phyloP scores from a whole-genome alignment of 2,113 vertebrate genomes.

The Cyphomyrus discorhynchus region DNA sequence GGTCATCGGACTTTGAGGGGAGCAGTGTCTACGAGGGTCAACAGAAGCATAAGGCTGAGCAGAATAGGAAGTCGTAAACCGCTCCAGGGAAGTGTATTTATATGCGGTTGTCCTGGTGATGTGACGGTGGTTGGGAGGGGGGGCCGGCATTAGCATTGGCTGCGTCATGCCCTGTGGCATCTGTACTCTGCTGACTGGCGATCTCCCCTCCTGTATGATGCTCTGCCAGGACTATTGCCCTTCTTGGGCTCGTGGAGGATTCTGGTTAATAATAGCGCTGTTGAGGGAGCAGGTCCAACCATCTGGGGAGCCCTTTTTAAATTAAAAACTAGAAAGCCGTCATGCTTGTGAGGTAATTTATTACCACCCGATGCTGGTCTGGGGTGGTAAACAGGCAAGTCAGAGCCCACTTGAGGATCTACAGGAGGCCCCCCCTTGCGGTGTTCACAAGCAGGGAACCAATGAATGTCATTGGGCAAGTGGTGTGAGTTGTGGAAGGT shows the following conservation, averaged over 20 bases:
- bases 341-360: not conserved
- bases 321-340: not conserved
- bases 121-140: not conserved
- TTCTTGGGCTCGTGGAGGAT: not conserved
- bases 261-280: not conserved
- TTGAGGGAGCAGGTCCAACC: not conserved
- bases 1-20: not conserved
- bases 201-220: not conserved
- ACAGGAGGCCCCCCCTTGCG: not conserved
- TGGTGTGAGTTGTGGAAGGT: not conserved
- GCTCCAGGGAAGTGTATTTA: conserved; percentile 9
- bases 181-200: not conserved
- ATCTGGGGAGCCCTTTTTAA: not conserved
- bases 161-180: not conserved
- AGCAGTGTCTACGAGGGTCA: not conserved
- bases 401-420: too few relatives aligned
- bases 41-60: not conserved
- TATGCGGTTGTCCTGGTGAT: conserved; percentile 28
- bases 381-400: not conserved
- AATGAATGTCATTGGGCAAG: not conserved
- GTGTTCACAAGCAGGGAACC: not conserved
- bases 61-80: conserved; percentile 26
- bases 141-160: conserved; percentile 10
- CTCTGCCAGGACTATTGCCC: not conserved
- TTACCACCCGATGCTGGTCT: not conserved